Evolutionary conservation across 2,888 invertebrate species (phyloP).

Genomic region (Caenorhabditis sp.): DNA sequence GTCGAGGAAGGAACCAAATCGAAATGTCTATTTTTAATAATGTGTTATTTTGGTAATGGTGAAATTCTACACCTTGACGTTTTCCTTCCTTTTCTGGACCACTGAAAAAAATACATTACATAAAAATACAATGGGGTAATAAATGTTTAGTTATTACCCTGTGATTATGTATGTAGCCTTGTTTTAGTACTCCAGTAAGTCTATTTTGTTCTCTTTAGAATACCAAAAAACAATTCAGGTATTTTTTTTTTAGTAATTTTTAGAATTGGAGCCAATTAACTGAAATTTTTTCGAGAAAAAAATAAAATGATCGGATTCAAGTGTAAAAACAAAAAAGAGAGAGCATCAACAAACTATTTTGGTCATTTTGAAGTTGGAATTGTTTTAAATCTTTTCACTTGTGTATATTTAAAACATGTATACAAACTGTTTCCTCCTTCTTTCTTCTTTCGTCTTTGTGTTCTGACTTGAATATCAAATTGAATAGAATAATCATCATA

Average conservation of each 20-base stretch:
- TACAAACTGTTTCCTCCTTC: too few relatives aligned
- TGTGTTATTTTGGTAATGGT: neutral
- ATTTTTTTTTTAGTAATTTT: too few relatives aligned
- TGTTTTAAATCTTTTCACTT: too few relatives aligned
- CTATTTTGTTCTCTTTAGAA: neutral
- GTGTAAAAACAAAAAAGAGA: too few relatives aligned
- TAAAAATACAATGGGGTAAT: neutral
- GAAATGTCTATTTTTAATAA: neutral
- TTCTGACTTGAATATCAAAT: too few relatives aligned
- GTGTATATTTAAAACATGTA: too few relatives aligned
- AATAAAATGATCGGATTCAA: too few relatives aligned
- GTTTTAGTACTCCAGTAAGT: neutral
- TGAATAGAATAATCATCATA: neutral
- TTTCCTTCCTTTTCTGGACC: neutral
- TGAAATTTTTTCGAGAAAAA: too few relatives aligned
- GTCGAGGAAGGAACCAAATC: neutral
- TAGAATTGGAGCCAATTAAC: too few relatives aligned
- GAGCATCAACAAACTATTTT: too few relatives aligned
- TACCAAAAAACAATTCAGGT: neutral
- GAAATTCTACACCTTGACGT: neutral
- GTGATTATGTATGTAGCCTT: neutral
- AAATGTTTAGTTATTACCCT: neutral
- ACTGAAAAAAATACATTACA: neutral
- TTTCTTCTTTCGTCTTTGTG: too few relatives aligned
- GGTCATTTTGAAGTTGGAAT: too few relatives aligned